Evolutionary conservation across 2,888 invertebrate species (phyloP).

Genomic region (Sesamia inferens): DNA sequence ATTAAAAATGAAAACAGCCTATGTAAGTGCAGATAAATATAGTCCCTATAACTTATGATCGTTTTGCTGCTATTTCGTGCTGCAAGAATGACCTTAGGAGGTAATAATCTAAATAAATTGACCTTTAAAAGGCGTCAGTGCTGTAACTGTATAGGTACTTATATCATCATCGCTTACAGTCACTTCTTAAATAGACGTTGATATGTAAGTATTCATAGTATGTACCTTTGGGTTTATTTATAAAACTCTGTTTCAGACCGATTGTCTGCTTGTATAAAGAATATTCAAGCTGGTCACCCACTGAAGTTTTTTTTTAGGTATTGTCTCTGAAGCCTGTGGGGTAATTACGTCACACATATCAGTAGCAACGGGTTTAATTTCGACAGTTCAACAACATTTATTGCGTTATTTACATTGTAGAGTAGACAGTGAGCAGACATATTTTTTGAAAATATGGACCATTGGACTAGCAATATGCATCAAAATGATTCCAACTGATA

Average conservation of each 20-base stretch:
- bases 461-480: too few species aligned
- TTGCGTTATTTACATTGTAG: too few species aligned
- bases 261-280: conserved; percentile 33
- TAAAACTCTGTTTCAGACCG: conserved; percentile 44
- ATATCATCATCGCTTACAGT: conserved; percentile 10
- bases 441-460: too few species aligned
- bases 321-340: too few species aligned
- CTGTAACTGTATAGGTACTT: neutral
- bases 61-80: conserved; percentile 18
- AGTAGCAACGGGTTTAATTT: too few species aligned
- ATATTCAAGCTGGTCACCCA: conserved; percentile 9
- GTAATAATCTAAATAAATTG: conserved; percentile 29
- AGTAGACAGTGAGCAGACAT: too few species aligned
- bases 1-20: conserved; percentile 18
- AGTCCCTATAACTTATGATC: conserved; percentile 32
- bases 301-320: too few species aligned
- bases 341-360: too few species aligned
- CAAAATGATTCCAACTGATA: too few species aligned
- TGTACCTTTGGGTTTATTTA: conserved; percentile 32
- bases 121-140: conserved; percentile 35
- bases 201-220: conserved; percentile 19
- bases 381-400: too few species aligned
- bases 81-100: conserved; percentile 19
- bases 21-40: conserved; percentile 35
- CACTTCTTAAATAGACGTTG: conserved; percentile 17